Conservation (phyloP, 2,113 vertebrate species). For the Henicopernis longicauda region DNA sequence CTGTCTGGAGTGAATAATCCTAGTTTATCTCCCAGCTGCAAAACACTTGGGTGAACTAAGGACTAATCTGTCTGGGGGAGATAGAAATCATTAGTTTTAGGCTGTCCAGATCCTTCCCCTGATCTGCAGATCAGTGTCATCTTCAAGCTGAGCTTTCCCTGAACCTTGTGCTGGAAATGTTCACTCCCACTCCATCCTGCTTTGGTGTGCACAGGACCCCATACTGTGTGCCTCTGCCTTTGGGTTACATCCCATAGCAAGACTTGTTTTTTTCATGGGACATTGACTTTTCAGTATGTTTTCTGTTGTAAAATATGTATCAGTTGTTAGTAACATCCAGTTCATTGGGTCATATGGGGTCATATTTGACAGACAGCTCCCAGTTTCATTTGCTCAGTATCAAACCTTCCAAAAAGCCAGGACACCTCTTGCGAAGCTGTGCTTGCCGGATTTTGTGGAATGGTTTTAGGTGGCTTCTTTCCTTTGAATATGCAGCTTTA, state of each 20-base stretch:
- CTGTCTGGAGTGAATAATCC: not conserved
- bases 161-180: not conserved
- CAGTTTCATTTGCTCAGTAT: accelerated
- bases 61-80: not conserved
- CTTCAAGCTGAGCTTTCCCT: not conserved
- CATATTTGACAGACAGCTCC: not conserved
- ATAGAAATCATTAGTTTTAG: not conserved
- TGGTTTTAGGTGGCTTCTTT: not conserved
- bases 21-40: not conserved
- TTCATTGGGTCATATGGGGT: not conserved
- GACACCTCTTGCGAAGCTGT: no score
- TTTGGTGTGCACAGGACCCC: not conserved
- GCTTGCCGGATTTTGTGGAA: not conserved
- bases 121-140: not conserved
- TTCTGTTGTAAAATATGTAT: accelerated
- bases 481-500: not conserved
- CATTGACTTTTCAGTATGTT: accelerated
- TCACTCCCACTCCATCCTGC: accelerated
- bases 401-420: not conserved
- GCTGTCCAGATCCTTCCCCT: not conserved
- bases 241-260: accelerated
- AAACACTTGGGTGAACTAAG: not conserved
- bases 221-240: not conserved
- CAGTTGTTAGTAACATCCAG: no score
- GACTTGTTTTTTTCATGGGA: accelerated